Percentiles rank a stretch among this genome's conserved stretches.
Evolutionary conservation across 2,113 vertebrate genomes (phyloP).

Genomic region (Rhynchomys soricoides): DNA sequence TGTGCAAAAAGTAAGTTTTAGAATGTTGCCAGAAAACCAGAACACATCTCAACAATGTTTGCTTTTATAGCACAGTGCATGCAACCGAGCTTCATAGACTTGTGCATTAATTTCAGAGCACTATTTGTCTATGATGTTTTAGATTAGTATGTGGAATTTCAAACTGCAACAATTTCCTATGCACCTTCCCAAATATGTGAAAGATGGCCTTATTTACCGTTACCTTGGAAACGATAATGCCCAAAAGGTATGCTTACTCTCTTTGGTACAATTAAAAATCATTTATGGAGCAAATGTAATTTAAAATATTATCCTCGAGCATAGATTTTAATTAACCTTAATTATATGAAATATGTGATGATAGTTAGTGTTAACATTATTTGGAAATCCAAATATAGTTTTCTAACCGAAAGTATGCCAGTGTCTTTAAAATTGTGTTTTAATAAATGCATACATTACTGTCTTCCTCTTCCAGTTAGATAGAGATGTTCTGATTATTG

Average conservation of each 20-base stretch:
- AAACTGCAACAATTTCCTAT: constrained; percentile 46
- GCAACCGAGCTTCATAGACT: constrained; percentile 42
- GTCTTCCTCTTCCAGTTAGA: not conserved
- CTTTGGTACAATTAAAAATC: constrained; percentile 61
- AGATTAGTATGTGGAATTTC: constrained; percentile 57
- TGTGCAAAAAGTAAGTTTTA: constrained; percentile 41
- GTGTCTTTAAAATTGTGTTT: not conserved
- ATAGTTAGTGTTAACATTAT: constrained; percentile 48
- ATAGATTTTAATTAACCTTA: constrained; percentile 52
- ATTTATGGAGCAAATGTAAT: constrained; percentile 59
- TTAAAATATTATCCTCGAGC: constrained; percentile 52
- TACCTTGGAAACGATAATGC: constrained; percentile 73
- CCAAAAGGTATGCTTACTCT: constrained; percentile 49
- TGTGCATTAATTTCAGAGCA: constrained; percentile 24
- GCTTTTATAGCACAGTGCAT: constrained; percentile 43
- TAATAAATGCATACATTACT: not conserved
- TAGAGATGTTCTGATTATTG: not conserved
- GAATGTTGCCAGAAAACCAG: constrained; percentile 57
- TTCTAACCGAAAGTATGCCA: constrained; percentile 40
- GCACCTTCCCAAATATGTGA: constrained; percentile 29
- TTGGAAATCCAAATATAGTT: not conserved
- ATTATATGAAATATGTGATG: not conserved
- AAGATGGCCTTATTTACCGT: constrained; percentile 54
- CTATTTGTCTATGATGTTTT: constrained; percentile 9
- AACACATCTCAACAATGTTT: constrained; percentile 63